These are phyloP conservation scores for Lycopodina hypogea DNA, from an alignment of 37 sponge, comb jelly and placozoan species.

Conservation along the genomic window DNA sequence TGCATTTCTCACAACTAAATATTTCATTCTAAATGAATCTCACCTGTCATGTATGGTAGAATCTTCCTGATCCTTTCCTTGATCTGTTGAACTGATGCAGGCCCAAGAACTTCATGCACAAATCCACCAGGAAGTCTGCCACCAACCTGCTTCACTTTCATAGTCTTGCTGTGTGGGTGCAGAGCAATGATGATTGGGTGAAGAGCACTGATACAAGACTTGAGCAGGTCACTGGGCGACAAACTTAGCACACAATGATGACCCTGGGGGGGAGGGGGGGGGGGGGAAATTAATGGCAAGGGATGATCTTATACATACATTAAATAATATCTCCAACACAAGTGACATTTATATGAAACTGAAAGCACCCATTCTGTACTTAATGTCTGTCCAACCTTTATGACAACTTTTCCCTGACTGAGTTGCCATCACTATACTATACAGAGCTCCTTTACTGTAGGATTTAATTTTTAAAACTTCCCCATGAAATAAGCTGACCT, in stretches of 20 bases:
- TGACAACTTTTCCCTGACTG: no score
- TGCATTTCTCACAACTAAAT: no score
- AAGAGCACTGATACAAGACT: slow-evolving; percentile 2
- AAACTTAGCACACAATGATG: slow-evolving; percentile 42
- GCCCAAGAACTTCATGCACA: background rate
- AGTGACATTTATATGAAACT: no score
- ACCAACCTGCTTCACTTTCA: background rate
- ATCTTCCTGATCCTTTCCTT: background rate
- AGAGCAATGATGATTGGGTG: slow-evolving; percentile 22
- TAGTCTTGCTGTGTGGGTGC: background rate
- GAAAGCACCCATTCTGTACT: no score
- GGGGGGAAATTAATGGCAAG: background rate
- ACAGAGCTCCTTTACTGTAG: no score
- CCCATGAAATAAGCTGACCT: no score
- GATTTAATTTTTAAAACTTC: no score
- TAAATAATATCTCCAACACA: no score
- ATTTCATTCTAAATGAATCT: background rate
- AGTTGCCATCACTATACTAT: no score
- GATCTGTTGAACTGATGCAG: background rate
- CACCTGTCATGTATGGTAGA: background rate
- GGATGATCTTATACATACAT: no score
- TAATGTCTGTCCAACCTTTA: no score
- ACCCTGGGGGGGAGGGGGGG: slow-evolving; percentile 30
- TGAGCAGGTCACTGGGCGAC: background rate
- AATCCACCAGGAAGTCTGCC: slow-evolving; percentile 2